These are phyloP conservation scores for Nemotelus pantherinus DNA, from an alignment of 2,888 invertebrate genomes.

Conservation along the genomic window DNA sequence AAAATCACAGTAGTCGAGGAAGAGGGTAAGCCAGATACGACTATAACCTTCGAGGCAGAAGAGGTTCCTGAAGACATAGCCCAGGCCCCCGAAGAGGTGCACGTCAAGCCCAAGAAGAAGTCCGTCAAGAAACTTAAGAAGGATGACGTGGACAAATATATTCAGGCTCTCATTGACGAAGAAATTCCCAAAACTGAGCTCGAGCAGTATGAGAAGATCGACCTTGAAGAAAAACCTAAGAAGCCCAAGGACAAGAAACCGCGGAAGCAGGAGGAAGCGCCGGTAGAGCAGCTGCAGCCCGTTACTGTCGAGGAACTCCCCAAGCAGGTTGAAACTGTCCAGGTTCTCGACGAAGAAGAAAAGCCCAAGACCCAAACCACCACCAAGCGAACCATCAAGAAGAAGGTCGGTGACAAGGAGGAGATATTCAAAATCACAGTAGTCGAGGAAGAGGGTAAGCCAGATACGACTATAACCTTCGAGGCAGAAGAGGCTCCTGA, in stretches of 20 bases:
- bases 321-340: slow-evolving; percentile 51
- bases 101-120: slow-evolving; percentile 54
- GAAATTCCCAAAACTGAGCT: slow-evolving; percentile 59
- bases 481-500: slow-evolving; percentile 51
- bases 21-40: slow-evolving; percentile 61
- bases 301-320: slow-evolving; percentile 40
- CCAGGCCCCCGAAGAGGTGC: slow-evolving; percentile 52
- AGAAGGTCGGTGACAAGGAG: slow-evolving; percentile 55
- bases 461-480: slow-evolving; percentile 56
- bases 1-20: slow-evolving; percentile 65
- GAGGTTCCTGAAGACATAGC: slow-evolving; percentile 58
- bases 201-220: slow-evolving; percentile 59
- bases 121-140: slow-evolving; percentile 56
- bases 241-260: slow-evolving; percentile 55
- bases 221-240: slow-evolving; percentile 52
- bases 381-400: slow-evolving; percentile 60
- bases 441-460: slow-evolving; percentile 60
- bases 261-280: not conserved
- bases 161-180: slow-evolving; percentile 57
- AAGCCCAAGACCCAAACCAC: slow-evolving; percentile 52
- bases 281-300: too few relatives aligned
- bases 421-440: slow-evolving; percentile 56
- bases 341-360: slow-evolving; percentile 58
- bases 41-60: slow-evolving; percentile 57
- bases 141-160: slow-evolving; percentile 58